Evolutionary conservation across 2,888 invertebrate genomes (phyloP).

Genomic region (Chesias legatella): DNA sequence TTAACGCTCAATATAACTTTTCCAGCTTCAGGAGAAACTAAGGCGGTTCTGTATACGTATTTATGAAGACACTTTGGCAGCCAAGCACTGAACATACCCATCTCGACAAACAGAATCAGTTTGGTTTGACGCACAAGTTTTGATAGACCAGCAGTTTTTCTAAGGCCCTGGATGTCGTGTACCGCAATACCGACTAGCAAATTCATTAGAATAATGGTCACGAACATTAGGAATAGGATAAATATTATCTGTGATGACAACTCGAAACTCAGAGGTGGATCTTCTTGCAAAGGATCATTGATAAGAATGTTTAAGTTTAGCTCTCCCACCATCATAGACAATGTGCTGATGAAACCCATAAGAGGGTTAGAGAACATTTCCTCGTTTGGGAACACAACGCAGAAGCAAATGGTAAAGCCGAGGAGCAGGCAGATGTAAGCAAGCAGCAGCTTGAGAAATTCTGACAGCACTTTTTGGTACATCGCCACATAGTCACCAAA

Average conservation of each 20-base stretch:
- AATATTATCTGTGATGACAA: slow-evolving; percentile 90
- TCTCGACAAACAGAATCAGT: slow-evolving; percentile 90
- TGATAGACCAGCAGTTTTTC: slow-evolving; percentile 91
- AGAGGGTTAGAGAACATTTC: slow-evolving; percentile 91
- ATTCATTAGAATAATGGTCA: slow-evolving; percentile 93
- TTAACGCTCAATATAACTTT: slow-evolving; percentile 90
- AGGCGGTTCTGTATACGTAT: slow-evolving; percentile 87
- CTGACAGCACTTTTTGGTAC: slow-evolving; percentile 92
- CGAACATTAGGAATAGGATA: slow-evolving; percentile 89
- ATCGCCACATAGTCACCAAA: slow-evolving; percentile 95
- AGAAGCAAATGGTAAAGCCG: slow-evolving; percentile 93
- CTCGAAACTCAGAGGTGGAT: slow-evolving; percentile 86
- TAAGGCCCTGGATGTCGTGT: slow-evolving; percentile 91
- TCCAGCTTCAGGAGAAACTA: slow-evolving; percentile 90
- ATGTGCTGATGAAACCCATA: slow-evolving; percentile 89
- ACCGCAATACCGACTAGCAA: slow-evolving; percentile 92
- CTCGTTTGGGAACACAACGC: slow-evolving; percentile 91
- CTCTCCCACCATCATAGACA: slow-evolving; percentile 95
- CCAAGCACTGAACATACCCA: slow-evolving; percentile 89
- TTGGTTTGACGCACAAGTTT: slow-evolving; percentile 92
- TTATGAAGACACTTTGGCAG: slow-evolving; percentile 87
- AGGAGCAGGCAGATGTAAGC: slow-evolving; percentile 91
- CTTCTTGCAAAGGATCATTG: slow-evolving; percentile 84
- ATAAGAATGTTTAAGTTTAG: slow-evolving; percentile 87
- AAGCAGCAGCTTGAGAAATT: slow-evolving; percentile 89